These are phyloP conservation scores for Threskiornis aethiopicus DNA, from an alignment of 2,797 vertebrate genomes.

Conservation along the genomic window DNA sequence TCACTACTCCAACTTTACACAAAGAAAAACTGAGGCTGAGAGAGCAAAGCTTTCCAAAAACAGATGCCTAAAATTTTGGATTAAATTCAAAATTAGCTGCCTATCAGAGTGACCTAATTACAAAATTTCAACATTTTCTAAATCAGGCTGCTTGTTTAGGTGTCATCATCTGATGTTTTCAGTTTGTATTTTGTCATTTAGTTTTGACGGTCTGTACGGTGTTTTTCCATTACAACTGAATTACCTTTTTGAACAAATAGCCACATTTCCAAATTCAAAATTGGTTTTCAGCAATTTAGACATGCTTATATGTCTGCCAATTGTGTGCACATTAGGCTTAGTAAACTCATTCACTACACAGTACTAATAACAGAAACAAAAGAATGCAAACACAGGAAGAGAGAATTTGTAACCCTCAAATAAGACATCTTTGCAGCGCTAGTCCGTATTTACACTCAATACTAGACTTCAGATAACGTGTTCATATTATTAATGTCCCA, in stretches of 20 bases:
- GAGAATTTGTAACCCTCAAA: neutral
- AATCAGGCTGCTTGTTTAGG: neutral
- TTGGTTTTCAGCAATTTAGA: neutral
- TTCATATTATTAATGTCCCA: neutral
- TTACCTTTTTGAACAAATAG: neutral
- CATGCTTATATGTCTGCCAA: conserved; percentile 5
- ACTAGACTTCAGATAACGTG: neutral
- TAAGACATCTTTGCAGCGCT: neutral
- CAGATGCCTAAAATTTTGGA: neutral
- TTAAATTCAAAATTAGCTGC: neutral
- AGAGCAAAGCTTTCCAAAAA: neutral
- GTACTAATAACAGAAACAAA: neutral
- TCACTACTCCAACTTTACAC: neutral
- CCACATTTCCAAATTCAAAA: conserved; percentile 4
- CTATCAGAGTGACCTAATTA: neutral
- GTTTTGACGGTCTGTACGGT: neutral
- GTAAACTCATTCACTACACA: neutral
- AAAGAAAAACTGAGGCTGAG: neutral
- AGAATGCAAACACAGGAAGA: neutral
- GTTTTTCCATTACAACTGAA: neutral
- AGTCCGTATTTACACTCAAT: neutral
- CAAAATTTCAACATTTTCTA: neutral
- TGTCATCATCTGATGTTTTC: neutral
- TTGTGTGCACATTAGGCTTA: neutral
- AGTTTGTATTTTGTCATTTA: neutral